Evolutionary conservation across 1,140 invertebrate genomes (phyloP).

Genomic region (Bursaphelenchus mucronatus): DNA sequence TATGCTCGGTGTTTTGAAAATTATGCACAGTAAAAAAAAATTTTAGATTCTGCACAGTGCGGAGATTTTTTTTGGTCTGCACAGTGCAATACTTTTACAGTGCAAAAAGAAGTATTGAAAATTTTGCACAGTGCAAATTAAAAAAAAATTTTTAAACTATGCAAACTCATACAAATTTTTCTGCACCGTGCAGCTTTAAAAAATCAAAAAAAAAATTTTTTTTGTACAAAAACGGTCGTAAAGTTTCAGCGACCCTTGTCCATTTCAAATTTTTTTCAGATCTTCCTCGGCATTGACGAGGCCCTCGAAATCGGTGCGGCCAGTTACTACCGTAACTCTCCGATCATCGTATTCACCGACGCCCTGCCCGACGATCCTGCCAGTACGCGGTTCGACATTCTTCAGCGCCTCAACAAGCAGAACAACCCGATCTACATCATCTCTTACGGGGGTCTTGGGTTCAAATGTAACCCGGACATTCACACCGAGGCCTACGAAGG

Average conservation of each 20-base stretch:
- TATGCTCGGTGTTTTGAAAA: no score
- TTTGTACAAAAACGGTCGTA: conserved; percentile 13
- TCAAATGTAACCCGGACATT: not conserved
- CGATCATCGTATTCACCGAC: not conserved
- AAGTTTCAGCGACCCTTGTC: not conserved
- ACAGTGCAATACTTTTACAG: no score
- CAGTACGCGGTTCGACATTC: not conserved
- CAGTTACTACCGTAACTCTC: conserved; percentile 4
- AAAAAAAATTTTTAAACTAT: no score
- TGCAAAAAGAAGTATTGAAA: no score
- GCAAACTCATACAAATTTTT: no score
- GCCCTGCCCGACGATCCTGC: not conserved
- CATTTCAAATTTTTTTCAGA: not conserved
- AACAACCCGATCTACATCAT: conserved; percentile 8
- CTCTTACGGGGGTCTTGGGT: not conserved
- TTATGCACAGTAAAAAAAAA: no score
- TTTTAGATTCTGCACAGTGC: no score
- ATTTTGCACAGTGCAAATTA: no score
- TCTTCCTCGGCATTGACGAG: conserved; percentile 4
- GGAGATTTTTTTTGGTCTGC: no score
- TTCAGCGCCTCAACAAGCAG: not conserved
- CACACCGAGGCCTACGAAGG: not conserved
- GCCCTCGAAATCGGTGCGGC: not conserved
- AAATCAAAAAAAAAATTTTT: no score
- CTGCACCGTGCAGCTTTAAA: no score